Percentiles rank a stretch among this genome's conserved stretches.
Evolutionary conservation across 2,113 vertebrate genomes (phyloP).

Genomic region (Tetrax tetrax): DNA sequence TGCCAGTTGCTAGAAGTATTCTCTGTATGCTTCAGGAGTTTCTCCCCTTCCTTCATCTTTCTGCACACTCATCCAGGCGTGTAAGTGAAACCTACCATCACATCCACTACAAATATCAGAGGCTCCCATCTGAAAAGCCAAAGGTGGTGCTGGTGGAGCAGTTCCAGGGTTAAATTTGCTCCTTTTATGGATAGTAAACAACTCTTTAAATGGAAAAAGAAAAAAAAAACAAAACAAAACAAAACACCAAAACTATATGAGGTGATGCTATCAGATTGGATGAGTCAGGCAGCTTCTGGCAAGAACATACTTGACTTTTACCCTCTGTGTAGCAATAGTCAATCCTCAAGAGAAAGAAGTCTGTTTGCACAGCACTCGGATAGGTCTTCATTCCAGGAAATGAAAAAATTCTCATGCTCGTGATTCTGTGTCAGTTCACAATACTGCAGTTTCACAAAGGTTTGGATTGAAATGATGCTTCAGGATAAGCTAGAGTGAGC

Average conservation of each 20-base stretch:
- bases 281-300: neutral
- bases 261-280: neutral
- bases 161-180: neutral
- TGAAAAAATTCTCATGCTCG: neutral
- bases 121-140: neutral
- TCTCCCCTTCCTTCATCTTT: neutral
- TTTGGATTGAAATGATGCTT: neutral
- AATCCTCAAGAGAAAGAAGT: neutral
- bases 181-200: neutral
- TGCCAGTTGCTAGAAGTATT: neutral
- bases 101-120: neutral
- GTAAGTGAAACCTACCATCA: neutral
- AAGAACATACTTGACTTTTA: neutral
- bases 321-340: neutral
- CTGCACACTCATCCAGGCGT: fast-evolving
- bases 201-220: neutral
- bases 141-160: neutral
- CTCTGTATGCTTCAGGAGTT: neutral
- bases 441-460: neutral
- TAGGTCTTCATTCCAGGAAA: neutral
- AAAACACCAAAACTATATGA: neutral
- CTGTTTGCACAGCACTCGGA: neutral
- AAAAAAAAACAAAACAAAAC: too few relatives aligned
- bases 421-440: neutral
- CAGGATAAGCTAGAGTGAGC: neutral